A percentile compares a stretch with the other conserved stretches of the same genome.
These are phyloP conservation scores for Eciton burchellii DNA, from an alignment of 1,140 invertebrate genomes.

Conservation along the genomic window DNA sequence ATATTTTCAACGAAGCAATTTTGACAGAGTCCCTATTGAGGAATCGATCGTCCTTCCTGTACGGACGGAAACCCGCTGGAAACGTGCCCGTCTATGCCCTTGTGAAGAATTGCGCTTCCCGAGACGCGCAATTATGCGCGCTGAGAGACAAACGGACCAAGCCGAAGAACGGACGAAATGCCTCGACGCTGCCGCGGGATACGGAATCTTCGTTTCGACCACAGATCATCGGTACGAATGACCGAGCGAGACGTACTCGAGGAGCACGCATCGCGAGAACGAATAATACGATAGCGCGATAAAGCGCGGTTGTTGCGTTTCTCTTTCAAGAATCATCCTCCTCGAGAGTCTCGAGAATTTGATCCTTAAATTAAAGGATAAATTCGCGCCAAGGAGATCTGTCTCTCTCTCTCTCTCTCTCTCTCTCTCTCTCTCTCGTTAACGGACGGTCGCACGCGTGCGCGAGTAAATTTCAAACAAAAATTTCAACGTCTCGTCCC, in stretches of 20 bases:
- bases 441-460: too few species aligned
- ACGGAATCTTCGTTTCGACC: slow-evolving; percentile 8
- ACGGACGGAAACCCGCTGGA: slow-evolving; percentile 87
- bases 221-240: background rate
- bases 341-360: background rate
- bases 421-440: too few species aligned
- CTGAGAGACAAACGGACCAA: background rate
- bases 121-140: background rate
- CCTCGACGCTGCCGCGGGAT: background rate
- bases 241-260: background rate
- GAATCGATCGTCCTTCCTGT: slow-evolving; percentile 87
- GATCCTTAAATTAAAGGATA: too few species aligned
- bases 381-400: too few species aligned
- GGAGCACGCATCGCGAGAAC: slow-evolving; percentile 10
- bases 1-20: background rate
- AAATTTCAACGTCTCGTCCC: background rate
- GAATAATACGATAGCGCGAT: slow-evolving; percentile 33
- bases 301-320: background rate
- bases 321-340: background rate
- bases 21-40: slow-evolving; percentile 83
- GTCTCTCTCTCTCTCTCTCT: too few species aligned
- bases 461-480: background rate
- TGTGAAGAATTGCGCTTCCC: slow-evolving; percentile 82
- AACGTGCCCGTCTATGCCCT: slow-evolving; percentile 88
- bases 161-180: background rate